A percentile compares a stretch with the other conserved stretches of the same genome.
Evolutionary conservation across 2,888 invertebrate species (phyloP).

Genomic region (Heteropelma amictum): DNA sequence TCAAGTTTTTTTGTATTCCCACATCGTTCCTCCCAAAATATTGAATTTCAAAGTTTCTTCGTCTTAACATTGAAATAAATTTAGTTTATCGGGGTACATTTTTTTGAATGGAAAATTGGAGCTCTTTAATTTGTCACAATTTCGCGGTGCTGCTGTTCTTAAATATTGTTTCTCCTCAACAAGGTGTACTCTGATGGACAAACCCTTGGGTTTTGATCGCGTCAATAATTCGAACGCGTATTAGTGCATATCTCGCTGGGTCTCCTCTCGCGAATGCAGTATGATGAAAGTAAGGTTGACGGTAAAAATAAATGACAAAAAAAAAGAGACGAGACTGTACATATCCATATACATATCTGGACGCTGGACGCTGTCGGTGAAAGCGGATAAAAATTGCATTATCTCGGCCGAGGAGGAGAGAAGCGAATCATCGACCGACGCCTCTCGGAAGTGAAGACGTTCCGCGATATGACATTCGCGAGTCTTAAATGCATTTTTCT

Average conservation of each 20-base stretch:
- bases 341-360: neutral
- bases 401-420: conserved; percentile 7
- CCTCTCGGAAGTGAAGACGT: conserved; percentile 9
- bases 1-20: too few relatives aligned
- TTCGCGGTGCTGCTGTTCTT: too few relatives aligned
- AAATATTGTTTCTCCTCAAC: too few relatives aligned
- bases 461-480: conserved; percentile 22
- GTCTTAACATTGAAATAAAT: too few relatives aligned
- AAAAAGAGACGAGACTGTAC: neutral
- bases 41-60: too few relatives aligned
- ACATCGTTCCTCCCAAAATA: too few relatives aligned
- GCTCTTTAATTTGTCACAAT: too few relatives aligned
- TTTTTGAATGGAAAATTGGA: too few relatives aligned
- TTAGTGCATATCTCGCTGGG: conserved; percentile 2
- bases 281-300: too few relatives aligned
- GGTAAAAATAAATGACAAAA: neutral
- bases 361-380: conserved; percentile 28
- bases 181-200: too few relatives aligned
- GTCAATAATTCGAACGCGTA: neutral
- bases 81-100: too few relatives aligned
- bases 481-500: conserved; percentile 28
- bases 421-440: conserved; percentile 5
- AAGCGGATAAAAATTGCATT: conserved; percentile 50
- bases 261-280: neutral
- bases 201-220: neutral